Base-by-base conservation (phyloP, 2,888 invertebrate genomes). In the Tetropium fuscum region DNA sequence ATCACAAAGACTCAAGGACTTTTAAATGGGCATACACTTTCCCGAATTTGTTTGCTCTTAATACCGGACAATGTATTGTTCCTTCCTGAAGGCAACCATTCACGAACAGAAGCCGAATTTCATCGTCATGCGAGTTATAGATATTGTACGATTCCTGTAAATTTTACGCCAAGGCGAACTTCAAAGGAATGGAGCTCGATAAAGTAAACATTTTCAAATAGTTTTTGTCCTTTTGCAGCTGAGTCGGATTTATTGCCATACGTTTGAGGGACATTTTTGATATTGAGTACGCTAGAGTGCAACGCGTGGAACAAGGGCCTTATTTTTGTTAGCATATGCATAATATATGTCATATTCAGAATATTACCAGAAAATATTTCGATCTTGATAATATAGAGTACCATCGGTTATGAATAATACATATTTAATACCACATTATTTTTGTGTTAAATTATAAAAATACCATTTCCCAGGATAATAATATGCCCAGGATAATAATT, bases 111-210 rank as follows among this genome's bases (percentile, higher is more conserved):
- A 36, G 6, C 25, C 25, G 32, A 54, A 22, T 54, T 44, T 36
- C 45, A 54, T 54, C 45, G 36, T 15, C 15, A 22, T 36, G 34
- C 32, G 19, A 34, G 34, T 16, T 36, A 22, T 34, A 34, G 34
- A 48, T 36, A 48, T 34, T 19, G 34, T 34, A 19, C 19, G 20
- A 18, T 20, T 15, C 30, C 40, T 30, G 36, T 38, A 40, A 47
- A 55, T 55, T 55, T 55, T 47, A 55, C 38, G 32, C 40, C 40
- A 38, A 27, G 41, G 30, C 19, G 30, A 6, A 55, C 38, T 47
- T 55, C 47, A 47, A 47, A 55, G 48, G 11, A 22, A 48, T 36
- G 15, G 36, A 34, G 48, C 22, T 48, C 48, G 15, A 36, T 34
- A 48, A 48, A 48, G 48, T 48, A 34, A 48, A 48, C 48, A 34